These are phyloP conservation scores for Rhadina sibilatrix DNA, from an alignment of 2,113 vertebrate genomes.

Conservation along the genomic window DNA sequence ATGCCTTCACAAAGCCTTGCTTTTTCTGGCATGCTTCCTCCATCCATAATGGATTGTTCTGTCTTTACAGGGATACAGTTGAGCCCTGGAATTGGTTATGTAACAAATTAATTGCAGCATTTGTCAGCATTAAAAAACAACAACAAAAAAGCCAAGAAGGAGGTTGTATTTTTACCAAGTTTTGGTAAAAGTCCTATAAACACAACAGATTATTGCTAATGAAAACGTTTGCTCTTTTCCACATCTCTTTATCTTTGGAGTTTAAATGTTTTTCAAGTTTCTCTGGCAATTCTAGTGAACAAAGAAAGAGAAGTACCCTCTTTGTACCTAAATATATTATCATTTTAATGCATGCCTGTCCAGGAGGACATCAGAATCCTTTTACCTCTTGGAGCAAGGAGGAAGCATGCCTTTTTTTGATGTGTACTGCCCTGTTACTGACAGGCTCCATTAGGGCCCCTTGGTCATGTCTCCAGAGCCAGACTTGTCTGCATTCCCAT, in stretches of 20 bases:
- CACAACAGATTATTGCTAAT: background rate
- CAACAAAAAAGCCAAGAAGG: background rate
- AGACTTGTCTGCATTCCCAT: background rate
- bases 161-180: background rate
- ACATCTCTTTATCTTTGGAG: background rate
- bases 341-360: background rate
- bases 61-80: background rate
- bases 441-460: background rate
- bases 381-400: background rate
- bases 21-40: slow-evolving; percentile 46
- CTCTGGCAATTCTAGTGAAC: background rate
- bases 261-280: background rate
- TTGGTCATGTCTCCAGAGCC: background rate
- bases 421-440: background rate
- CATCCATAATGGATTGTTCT: slow-evolving; percentile 27
- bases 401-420: background rate
- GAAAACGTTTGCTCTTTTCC: background rate
- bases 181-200: slow-evolving; percentile 8
- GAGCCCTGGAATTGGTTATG: slow-evolving; percentile 8
- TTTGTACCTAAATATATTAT: background rate
- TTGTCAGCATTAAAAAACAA: slow-evolving; percentile 2
- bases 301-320: background rate
- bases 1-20: background rate
- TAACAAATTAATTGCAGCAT: slow-evolving; percentile 40
- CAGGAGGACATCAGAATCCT: background rate